Base-by-base conservation (phyloP, 2,888 invertebrate species). In the Abscondita cerata region DNA sequence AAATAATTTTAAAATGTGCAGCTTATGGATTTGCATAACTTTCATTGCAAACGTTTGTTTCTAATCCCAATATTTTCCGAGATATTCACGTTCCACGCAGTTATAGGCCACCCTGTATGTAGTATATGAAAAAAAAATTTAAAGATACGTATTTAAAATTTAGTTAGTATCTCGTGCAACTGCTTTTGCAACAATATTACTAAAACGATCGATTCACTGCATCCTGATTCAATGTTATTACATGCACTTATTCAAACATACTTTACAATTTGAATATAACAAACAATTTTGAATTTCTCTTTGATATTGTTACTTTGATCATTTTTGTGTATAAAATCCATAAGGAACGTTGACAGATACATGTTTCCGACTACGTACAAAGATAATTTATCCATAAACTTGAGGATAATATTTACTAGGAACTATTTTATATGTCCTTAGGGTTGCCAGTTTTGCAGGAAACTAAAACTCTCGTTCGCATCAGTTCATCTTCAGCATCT, bases 161-260 rank as follows among this genome's bases (percentile, higher is more conserved):
- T n/a, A n/a, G n/a, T n/a, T 66, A 66, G 61, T 52, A 64, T 61
- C 61, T 19, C 60, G 52, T 63, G 52, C 51, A 55, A 47, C 48
- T 59, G 60, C n/a, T n/a, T n/a, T n/a, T n/a, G n/a, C n/a, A n/a
- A n/a, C n/a, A n/a, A n/a, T n/a, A n/a, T n/a, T n/a, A n/a, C n/a
- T n/a, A n/a, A n/a, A n/a, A 19, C 54, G 50, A 60, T 15, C 34
- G 33, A 52, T 44, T 47, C 38, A 40, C 20, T 40, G 33, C 18
- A n/a, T n/a, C n/a, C n/a, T n/a, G n/a, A n/a, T n/a, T n/a, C n/a
- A n/a, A n/a, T n/a, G n/a, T n/a, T n/a, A n/a, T n/a, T n/a, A n/a
- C n/a, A n/a, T n/a, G n/a, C n/a, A n/a, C n/a, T n/a, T n/a, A n/a
- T n/a, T n/a, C n/a, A n/a, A n/a, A n/a, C n/a, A 60, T 51, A 18